A percentile compares a stretch with the other conserved stretches of the same genome.
phyloP scores from a whole-genome alignment of 2,797 vertebrate genomes.

The Xiphophorus birchmanni region DNA sequence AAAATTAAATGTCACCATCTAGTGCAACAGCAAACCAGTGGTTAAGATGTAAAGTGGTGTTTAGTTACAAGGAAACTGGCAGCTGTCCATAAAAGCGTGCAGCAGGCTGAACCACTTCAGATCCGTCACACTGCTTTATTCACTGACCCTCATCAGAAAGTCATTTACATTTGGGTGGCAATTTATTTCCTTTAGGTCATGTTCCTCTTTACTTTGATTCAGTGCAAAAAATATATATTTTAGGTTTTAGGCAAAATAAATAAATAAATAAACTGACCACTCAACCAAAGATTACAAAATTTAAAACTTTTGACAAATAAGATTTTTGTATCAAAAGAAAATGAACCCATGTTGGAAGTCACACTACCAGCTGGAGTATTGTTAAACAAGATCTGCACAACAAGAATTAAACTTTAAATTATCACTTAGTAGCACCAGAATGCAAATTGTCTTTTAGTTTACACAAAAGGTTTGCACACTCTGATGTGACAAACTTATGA shows the following conservation, averaged over 20 bases:
- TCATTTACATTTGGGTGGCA: neutral
- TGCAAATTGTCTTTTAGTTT: neutral
- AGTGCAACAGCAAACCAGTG: neutral
- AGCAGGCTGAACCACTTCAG: neutral
- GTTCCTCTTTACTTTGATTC: neutral
- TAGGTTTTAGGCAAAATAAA: neutral
- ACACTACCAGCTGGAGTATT: neutral
- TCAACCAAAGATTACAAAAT: neutral
- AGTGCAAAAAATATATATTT: neutral
- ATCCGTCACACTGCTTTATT: constrained; percentile 7
- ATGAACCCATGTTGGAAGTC: neutral
- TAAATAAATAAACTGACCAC: constrained; percentile 1
- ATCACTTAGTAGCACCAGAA: neutral
- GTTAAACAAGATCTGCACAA: neutral
- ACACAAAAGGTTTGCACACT: neutral
- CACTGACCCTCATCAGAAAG: neutral
- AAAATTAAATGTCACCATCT: neutral
- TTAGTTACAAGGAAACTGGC: constrained; percentile 1
- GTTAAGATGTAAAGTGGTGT: constrained; percentile 1
- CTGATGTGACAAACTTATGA: neutral
- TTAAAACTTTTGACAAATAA: neutral
- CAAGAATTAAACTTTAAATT: neutral
- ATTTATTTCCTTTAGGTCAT: neutral
- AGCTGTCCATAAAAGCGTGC: neutral
- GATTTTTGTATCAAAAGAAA: neutral